Base-by-base conservation (phyloP, 2,113 vertebrate species). In the Vidua macroura region DNA sequence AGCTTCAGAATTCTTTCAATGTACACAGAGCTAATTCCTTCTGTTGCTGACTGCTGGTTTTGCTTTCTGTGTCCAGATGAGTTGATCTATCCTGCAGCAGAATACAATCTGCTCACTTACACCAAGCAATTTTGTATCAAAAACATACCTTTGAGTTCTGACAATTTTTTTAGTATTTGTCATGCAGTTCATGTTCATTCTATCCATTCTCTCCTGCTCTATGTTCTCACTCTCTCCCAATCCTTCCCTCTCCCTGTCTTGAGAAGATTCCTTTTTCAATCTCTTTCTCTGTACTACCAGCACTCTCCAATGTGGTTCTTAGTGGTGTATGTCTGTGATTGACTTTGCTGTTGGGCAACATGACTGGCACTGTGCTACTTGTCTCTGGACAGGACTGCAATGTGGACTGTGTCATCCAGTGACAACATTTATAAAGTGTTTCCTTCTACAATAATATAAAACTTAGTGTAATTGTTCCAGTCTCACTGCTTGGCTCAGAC, bases 281-380 rank as follows among this genome's bases (percentile, higher is more conserved):
- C 33, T 72, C 37, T 35, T 79, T 53, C 35, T 76, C 22, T 63
- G 14, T 63, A 33, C 4, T 73, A 83, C 28, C 31, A 75, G 39
- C 13, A 20, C 11, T 44, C 56, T 69, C 17, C 39, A 58, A 4
- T 0, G 0, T 11, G 46, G 16, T 31, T 49, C 25, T 33, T 39
- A 24, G 37, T 11, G 5, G 3, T 63, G 16, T n/a, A 7, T 16
- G 18, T 53, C 46, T 80, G 31, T 41, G 41, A 25, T 1, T 62
- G 63, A 21, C 48, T 67, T 60, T 80, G 51, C 46, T 75, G 18
- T 28, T 35, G n/a, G 30, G 56, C 56, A 81, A 2, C 0, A 2
- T 1, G 3, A 28, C 59, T 59, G 51, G 20, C 48, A 30, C 30
- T 2, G 1, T 33, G 39, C 46, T 90, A 4, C 68, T 46, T 59